Percentiles rank a stretch among this genome's conserved stretches.
These are phyloP conservation scores for Apostichopus leukothele DNA, from an alignment of 53 echinoderm and acorn worm genomes.

Conservation along the genomic window DNA sequence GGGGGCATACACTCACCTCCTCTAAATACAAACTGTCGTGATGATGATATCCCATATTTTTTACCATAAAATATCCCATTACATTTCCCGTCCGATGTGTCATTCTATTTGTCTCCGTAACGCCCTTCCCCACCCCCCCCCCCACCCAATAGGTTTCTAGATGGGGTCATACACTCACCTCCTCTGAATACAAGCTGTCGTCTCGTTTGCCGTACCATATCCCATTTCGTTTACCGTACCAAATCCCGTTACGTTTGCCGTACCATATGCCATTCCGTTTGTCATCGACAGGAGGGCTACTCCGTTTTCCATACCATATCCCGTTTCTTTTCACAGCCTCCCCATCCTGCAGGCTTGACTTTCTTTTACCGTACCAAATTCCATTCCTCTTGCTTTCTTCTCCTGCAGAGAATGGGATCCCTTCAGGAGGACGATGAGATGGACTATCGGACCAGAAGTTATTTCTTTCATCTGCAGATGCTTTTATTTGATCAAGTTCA, in stretches of 20 bases:
- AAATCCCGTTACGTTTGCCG: slow-evolving; percentile 43
- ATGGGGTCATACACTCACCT: neutral
- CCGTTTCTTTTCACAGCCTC: slow-evolving; percentile 24
- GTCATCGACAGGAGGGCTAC: neutral
- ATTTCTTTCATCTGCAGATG: slow-evolving; percentile 14
- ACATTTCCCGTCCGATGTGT: too few species aligned
- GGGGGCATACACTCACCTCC: too few species aligned
- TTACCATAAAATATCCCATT: too few species aligned
- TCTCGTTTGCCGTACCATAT: slow-evolving; percentile 44
- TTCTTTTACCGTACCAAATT: slow-evolving; percentile 44
- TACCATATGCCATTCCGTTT: slow-evolving; percentile 45
- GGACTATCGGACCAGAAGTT: neutral
- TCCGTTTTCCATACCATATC: slow-evolving; percentile 45
- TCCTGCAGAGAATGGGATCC: neutral
- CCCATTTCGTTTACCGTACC: slow-evolving; percentile 48
- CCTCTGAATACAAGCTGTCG: neutral
- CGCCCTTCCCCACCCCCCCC: too few species aligned
- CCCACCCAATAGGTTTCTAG: too few species aligned
- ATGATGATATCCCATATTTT: too few species aligned
- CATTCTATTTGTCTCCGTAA: too few species aligned
- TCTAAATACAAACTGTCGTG: too few species aligned
- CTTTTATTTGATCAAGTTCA: slow-evolving; percentile 28
- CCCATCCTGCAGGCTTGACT: neutral
- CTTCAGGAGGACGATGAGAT: neutral
- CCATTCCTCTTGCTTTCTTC: slow-evolving; percentile 24